Conservation (phyloP, 2,797 vertebrate genomes). For the Gila robusta region DNA sequence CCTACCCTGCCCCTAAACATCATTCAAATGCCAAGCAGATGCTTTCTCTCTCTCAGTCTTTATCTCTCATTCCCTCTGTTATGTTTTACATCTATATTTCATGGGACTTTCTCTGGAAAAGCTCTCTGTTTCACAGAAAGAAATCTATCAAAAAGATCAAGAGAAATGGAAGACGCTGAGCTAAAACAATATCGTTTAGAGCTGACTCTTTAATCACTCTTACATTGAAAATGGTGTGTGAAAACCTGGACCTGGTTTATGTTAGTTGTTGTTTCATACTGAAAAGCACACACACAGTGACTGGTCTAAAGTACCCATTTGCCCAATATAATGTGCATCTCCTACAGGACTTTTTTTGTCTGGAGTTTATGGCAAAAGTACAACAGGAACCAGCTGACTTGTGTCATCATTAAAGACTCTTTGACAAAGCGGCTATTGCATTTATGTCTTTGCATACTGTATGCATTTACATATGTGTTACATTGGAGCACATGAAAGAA, state of each 20-base stretch:
- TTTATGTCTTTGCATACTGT: conserved; percentile 59
- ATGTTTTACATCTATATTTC: conserved; percentile 55
- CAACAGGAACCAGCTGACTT: conserved; percentile 76
- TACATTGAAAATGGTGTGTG: conserved; percentile 48
- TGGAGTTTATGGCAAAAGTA: conserved; percentile 81
- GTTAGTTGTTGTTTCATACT: conserved; percentile 9
- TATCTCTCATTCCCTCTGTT: conserved; percentile 57
- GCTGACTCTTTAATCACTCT: conserved; percentile 51
- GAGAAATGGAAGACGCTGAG: conserved; percentile 25
- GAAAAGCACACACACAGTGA: conserved; percentile 31
- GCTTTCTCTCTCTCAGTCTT: conserved; percentile 66
- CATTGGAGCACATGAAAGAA: conserved; percentile 69
- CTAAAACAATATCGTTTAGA: conserved; percentile 58
- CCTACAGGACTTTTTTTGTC: conserved; percentile 72
- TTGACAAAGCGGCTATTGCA: conserved; percentile 9
- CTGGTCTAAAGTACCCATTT: conserved; percentile 19
- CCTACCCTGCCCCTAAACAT: conserved; percentile 79
- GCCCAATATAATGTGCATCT: conserved; percentile 64
- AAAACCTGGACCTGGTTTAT: conserved; percentile 38
- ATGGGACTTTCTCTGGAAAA: conserved; percentile 50
- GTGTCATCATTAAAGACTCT: conserved; percentile 72
- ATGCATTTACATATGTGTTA: conserved; percentile 20
- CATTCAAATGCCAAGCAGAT: conserved; percentile 83
- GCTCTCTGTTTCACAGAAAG: conserved; percentile 36
- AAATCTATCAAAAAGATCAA: conserved; percentile 55